Percentiles rank a stretch among this genome's conserved stretches.
These are phyloP conservation scores for Steinernema carpocapsae DNA, from an alignment of 2,888 invertebrate species.

Conservation along the genomic window DNA sequence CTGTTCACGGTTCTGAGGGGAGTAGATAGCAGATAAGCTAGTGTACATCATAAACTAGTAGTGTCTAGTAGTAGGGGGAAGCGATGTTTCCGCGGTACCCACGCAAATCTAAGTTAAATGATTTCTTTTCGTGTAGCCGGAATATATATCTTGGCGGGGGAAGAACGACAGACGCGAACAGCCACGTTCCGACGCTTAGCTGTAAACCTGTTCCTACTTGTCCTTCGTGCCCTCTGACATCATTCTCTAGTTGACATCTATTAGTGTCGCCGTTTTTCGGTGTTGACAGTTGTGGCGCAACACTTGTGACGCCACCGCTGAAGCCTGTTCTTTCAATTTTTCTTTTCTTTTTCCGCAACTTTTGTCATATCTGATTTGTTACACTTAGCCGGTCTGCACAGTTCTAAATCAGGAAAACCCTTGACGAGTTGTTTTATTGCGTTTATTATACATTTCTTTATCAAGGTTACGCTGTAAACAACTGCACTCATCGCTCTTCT, in stretches of 20 bases:
- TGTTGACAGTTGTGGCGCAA: slow-evolving; percentile 18
- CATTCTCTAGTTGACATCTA: slow-evolving; percentile 23
- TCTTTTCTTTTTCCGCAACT: neutral
- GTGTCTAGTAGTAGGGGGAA: too few relatives aligned
- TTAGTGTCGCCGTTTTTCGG: slow-evolving; percentile 25
- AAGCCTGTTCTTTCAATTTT: neutral
- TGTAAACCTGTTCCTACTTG: slow-evolving; percentile 32
- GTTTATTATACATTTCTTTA: slow-evolving; percentile 19
- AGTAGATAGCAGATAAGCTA: too few relatives aligned
- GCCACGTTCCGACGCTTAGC: slow-evolving; percentile 30
- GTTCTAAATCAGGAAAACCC: neutral
- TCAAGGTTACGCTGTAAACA: slow-evolving; percentile 34
- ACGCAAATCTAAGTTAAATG: too few relatives aligned
- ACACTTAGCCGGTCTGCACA: neutral
- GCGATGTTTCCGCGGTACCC: too few relatives aligned
- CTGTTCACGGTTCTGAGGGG: too few relatives aligned
- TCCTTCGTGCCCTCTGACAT: slow-evolving; percentile 32
- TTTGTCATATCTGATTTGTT: neutral
- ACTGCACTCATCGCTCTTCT: slow-evolving; percentile 27
- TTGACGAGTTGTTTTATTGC: neutral
- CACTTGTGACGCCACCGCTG: neutral
- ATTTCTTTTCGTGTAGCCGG: too few relatives aligned
- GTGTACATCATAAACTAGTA: too few relatives aligned
- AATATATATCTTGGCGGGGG: too few relatives aligned
- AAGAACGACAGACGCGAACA: neutral